Evolutionary conservation across 2,888 invertebrate species (phyloP).

Genomic region (Furcula furcula): DNA sequence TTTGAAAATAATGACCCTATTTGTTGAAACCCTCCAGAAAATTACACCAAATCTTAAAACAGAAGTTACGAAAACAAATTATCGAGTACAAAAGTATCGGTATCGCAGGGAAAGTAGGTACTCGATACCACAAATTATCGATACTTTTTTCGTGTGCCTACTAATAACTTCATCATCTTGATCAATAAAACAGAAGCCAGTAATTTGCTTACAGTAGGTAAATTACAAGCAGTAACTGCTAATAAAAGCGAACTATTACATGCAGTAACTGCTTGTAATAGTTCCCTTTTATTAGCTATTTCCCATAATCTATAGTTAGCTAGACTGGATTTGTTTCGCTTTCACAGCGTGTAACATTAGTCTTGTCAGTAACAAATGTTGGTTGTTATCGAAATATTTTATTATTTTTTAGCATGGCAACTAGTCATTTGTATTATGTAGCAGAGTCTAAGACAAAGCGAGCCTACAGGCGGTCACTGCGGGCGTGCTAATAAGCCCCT

Average conservation of each 20-base stretch:
- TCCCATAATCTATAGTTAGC: conserved; percentile 28
- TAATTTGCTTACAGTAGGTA: no score
- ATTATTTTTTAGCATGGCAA: conserved; percentile 32
- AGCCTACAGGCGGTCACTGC: conserved; percentile 43
- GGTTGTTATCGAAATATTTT: conserved; percentile 27
- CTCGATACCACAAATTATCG: no score
- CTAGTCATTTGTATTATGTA: conserved; percentile 31
- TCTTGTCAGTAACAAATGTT: conserved; percentile 29
- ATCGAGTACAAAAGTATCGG: no score
- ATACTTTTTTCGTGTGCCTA: no score
- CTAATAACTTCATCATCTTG: no score
- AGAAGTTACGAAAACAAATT: no score
- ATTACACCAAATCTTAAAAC: no score
- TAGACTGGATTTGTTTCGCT: conserved; percentile 24
- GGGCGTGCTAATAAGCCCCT: conserved; percentile 75
- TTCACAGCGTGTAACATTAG: conserved; percentile 26
- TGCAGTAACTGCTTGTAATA: no score
- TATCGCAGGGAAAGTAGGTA: no score
- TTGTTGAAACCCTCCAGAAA: no score
- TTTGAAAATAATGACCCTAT: no score
- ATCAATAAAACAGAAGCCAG: conserved; percentile 39
- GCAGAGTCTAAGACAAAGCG: conserved; percentile 35
- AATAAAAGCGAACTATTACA: conserved; percentile 27
- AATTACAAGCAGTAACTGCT: no score
- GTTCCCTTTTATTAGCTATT: conserved; percentile 26